Evolutionary conservation across 2,113 vertebrate species (phyloP).

Genomic region (Salminus brasiliensis): DNA sequence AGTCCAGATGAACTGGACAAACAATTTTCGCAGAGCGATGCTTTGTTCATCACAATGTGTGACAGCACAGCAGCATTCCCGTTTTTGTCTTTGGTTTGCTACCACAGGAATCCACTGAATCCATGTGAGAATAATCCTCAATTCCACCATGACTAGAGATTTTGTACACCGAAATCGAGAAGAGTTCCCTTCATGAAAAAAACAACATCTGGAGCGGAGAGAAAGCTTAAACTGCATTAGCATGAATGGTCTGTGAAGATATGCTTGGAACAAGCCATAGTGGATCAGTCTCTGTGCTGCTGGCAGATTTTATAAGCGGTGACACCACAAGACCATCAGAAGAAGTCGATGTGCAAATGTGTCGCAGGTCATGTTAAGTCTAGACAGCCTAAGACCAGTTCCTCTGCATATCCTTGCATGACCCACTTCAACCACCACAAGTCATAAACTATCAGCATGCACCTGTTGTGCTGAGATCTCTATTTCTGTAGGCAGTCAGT

Average conservation of each 20-base stretch:
- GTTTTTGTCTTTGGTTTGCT: conserved; percentile 5
- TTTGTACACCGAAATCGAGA: no score
- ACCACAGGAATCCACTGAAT: conserved; percentile 12
- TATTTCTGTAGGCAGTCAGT: conserved; percentile 7
- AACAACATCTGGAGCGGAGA: conserved; percentile 17
- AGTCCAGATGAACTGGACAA: conserved; percentile 14
- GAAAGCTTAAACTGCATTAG: background rate
- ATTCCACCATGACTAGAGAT: background rate
- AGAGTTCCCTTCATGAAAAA: conserved; percentile 17
- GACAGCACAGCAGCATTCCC: background rate
- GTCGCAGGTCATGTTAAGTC: background rate
- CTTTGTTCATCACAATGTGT: background rate
- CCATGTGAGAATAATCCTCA: conserved; percentile 37
- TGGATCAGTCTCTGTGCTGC: no score
- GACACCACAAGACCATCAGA: background rate
- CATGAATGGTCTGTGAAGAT: conserved; percentile 1
- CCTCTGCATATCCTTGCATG: background rate
- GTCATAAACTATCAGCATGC: background rate
- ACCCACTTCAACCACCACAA: background rate
- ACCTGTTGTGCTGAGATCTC: background rate
- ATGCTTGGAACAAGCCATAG: background rate
- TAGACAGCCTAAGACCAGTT: background rate
- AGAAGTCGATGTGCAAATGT: background rate
- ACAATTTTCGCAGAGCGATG: conserved; percentile 1
- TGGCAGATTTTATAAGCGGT: background rate